Conservation (phyloP, 2,797 vertebrate genomes). For the Austrolebias charrua region DNA sequence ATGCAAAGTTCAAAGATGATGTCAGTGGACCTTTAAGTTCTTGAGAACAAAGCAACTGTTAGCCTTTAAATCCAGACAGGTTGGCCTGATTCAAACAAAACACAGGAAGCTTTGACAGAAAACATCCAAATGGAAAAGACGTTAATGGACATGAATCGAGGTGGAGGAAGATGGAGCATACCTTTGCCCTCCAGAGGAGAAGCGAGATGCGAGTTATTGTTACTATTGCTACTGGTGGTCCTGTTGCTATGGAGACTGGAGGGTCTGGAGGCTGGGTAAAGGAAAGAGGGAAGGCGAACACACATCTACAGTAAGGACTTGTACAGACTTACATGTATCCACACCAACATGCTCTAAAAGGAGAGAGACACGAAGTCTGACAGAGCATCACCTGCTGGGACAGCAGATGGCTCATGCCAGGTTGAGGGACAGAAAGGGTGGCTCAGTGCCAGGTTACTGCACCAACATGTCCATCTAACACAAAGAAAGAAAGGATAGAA, state of each 20-base stretch:
- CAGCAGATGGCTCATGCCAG: conserved; percentile 77
- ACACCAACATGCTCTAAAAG: conserved; percentile 46
- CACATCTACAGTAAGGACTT: conserved; percentile 56
- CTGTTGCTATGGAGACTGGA: conserved; percentile 95
- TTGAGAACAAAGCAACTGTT: background rate
- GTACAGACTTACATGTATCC: conserved; percentile 29
- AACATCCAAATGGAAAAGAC: conserved; percentile 8
- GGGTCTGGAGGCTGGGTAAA: conserved; percentile 88
- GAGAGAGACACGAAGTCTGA: conserved; percentile 54
- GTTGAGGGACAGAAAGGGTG: conserved; percentile 72
- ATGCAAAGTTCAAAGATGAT: no score
- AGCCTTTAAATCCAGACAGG: conserved; percentile 10
- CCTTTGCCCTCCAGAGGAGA: conserved; percentile 93
- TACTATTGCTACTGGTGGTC: conserved; percentile 95
- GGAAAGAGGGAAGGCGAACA: conserved; percentile 46
- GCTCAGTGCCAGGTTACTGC: conserved; percentile 64
- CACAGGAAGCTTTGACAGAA: background rate
- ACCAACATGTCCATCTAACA: conserved; percentile 72
- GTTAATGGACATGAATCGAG: conserved; percentile 6
- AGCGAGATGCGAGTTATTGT: conserved; percentile 87
- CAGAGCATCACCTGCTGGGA: conserved; percentile 71
- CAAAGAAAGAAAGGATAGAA: conserved; percentile 39
- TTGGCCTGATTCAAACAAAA: background rate
- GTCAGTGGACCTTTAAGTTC: no score
- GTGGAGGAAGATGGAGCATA: conserved; percentile 69